These are phyloP conservation scores for Brevimyrus niger DNA, from an alignment of 2,113 vertebrate genomes.

Conservation along the genomic window DNA sequence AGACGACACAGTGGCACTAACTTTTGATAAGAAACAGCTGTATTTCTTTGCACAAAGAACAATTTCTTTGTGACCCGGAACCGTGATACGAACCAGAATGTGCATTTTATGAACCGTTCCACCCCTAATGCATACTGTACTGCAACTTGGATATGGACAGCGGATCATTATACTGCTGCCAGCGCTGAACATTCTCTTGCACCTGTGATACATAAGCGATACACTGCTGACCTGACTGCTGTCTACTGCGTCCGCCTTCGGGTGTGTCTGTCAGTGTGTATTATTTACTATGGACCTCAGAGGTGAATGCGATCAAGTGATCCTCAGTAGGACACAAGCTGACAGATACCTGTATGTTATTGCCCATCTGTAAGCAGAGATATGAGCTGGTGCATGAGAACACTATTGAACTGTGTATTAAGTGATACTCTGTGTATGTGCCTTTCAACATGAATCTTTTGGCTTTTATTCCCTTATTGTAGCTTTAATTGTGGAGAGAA, in stretches of 20 bases:
- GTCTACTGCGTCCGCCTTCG: background rate
- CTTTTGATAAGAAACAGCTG: too few relatives aligned
- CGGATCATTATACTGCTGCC: background rate
- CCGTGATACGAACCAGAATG: too few relatives aligned
- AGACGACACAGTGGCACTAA: too few relatives aligned
- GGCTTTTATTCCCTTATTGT: slow-evolving; percentile 26
- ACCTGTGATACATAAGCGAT: background rate
- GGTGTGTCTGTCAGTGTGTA: background rate
- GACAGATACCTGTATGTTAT: background rate
- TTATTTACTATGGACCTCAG: background rate
- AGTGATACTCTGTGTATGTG: background rate
- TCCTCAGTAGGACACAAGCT: background rate
- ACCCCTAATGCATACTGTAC: background rate
- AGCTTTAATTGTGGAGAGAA: slow-evolving; percentile 99
- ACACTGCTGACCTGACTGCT: background rate
- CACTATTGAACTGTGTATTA: background rate
- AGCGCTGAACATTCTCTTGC: background rate
- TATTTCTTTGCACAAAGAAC: too few relatives aligned
- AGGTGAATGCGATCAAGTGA: background rate
- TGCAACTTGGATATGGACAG: background rate
- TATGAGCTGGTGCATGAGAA: background rate
- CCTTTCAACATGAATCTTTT: background rate
- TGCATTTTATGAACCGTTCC: too few relatives aligned
- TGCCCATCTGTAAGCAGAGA: background rate
- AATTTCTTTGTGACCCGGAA: too few relatives aligned